Base-by-base conservation (phyloP, 2,888 invertebrate genomes). In the Dicroscelio sp. region DNA sequence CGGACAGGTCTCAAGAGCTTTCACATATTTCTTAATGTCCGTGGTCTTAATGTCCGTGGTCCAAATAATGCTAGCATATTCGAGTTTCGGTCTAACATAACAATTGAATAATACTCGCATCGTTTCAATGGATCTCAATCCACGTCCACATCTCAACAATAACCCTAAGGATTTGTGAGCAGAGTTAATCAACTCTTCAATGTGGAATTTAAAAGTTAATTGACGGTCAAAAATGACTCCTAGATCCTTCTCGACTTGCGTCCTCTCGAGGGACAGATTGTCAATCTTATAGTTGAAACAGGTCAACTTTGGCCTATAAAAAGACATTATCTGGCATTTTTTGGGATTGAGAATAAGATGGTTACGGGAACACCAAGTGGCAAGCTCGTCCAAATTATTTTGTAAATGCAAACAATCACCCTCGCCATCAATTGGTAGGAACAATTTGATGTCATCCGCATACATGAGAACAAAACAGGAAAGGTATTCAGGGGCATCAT, bases 401-500 rank as follows among this genome's bases (percentile, higher is more conserved):
- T 55, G 55, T 5, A 55, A n/a, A 10, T 5, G 5, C n/a, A 17
- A 5, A 55, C 55, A 55, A n/a, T 55, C 55, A 17, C 5, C 5
- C n/a, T 20, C 5, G 55, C 6, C 6, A 27, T 60, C 27, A 6
- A 67, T 38, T 20, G 67, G 67, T 2, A 67, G 38, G 27, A 23
- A 38, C 14, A 67, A 12, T 67, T 67, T 67, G 8, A 67, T 38
- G 27, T 67, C 43, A 71, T 71, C 69, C 2, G 69, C 69, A 43
- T 71, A 71, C 1, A 35, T 43, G 2, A 75, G 52, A 33, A 75
- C 10, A 33, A 55, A 55, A 27, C 73, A 75, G 23, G 6, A n/a
- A 20, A 71, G 48, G 17, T 48, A 17, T 30, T 48, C n/a, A 20
- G 27, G 33, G 2, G 31, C 48, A 27, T 71, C 71, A 48, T 96